Conservation (phyloP, 1,140 invertebrate genomes). For the Drosophila erecta region DNA sequence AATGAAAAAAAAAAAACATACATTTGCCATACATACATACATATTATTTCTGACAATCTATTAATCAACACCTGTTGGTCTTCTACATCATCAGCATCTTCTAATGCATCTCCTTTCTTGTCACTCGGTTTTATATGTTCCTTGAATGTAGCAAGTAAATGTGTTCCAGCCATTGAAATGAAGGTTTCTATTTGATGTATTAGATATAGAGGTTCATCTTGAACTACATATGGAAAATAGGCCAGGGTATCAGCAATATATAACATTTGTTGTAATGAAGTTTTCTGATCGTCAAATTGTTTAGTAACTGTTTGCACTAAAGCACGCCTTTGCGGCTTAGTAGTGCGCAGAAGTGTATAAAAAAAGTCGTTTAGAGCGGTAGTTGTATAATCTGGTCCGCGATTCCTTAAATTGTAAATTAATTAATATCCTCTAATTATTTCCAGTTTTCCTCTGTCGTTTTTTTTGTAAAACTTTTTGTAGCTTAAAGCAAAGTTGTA, state of each 20-base stretch:
- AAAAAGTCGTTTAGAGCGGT: constrained; percentile 96
- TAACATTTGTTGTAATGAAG: constrained; percentile 95
- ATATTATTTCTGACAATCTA: constrained; percentile 91
- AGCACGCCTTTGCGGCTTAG: constrained; percentile 96
- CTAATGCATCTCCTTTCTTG: constrained; percentile 79
- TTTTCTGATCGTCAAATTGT: constrained; percentile 98
- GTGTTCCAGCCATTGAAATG: constrained; percentile 96
- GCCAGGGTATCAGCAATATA: constrained; percentile 99
- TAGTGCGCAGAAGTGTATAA: constrained; percentile 96
- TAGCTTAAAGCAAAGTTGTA: constrained; percentile 93
- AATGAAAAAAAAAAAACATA: too few relatives aligned
- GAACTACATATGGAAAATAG: constrained; percentile 98
- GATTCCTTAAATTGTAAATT: constrained; percentile 86
- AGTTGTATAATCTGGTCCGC: constrained; percentile 87
- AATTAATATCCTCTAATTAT: constrained; percentile 88
- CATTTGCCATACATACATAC: too few relatives aligned
- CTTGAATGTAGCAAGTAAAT: constrained; percentile 95
- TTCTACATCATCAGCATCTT: constrained; percentile 96
- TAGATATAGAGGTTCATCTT: constrained; percentile 99
- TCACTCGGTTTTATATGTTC: constrained; percentile 88
- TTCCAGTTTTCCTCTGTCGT: constrained; percentile 85
- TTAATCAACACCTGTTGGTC: constrained; percentile 91
- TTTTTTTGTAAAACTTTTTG: constrained; percentile 92
- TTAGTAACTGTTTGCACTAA: constrained; percentile 96
- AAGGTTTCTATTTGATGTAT: constrained; percentile 99